These are phyloP conservation scores for Lamellibrachia satsuma DNA, from an alignment of 2,888 invertebrate genomes.

Conservation along the genomic window DNA sequence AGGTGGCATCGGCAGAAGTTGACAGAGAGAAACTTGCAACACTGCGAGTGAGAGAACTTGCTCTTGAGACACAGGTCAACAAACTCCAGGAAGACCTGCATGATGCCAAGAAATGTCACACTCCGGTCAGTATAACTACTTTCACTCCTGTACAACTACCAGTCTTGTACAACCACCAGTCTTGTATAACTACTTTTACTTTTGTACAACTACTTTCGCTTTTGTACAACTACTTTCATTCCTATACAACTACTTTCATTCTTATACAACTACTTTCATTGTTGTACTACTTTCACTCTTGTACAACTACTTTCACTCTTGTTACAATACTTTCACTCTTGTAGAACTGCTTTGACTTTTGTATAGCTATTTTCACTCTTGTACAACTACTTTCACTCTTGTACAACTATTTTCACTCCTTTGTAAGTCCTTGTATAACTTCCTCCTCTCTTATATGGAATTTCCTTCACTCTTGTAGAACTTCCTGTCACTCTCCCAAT, in stretches of 20 bases:
- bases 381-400: neutral
- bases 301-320: too few relatives aligned
- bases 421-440: neutral
- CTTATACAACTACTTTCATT: neutral
- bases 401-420: neutral
- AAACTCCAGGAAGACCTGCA: conserved; percentile 54
- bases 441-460: too few relatives aligned
- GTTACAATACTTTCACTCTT: too few relatives aligned
- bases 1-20: conserved; percentile 49
- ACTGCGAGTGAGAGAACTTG: conserved; percentile 52
- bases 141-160: too few relatives aligned
- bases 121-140: conserved; percentile 53
- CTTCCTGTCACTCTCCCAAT: too few relatives aligned
- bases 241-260: neutral
- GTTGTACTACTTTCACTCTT: too few relatives aligned
- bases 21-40: conserved; percentile 55
- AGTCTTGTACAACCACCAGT: too few relatives aligned
- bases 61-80: conserved; percentile 54
- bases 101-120: conserved; percentile 58
- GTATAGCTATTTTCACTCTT: neutral
- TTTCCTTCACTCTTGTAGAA: too few relatives aligned
- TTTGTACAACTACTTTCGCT: neutral
- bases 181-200: too few relatives aligned
- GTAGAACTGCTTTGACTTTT: too few relatives aligned
- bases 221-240: neutral